Evolutionary conservation across 2,888 invertebrate genomes (phyloP).

Genomic region (Caenorhabditis sulstoni): DNA sequence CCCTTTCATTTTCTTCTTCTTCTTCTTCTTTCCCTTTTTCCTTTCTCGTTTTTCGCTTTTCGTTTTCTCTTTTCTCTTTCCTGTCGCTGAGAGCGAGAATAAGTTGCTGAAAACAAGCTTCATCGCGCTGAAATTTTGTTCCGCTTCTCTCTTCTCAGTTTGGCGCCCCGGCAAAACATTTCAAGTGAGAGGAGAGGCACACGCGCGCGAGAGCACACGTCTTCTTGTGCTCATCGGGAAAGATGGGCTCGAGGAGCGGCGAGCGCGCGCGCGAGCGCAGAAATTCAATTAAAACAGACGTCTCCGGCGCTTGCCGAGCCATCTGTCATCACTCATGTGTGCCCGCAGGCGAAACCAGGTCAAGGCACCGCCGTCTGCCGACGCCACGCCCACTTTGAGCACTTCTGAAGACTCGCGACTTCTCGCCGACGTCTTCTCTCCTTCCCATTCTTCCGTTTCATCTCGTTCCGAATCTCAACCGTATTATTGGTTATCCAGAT

Average conservation of each 20-base stretch:
- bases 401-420: constrained; percentile 32
- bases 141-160: neutral
- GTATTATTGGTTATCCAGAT: constrained; percentile 25
- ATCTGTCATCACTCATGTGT: constrained; percentile 44
- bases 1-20: constrained; percentile 36
- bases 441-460: neutral
- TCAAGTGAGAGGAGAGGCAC: constrained; percentile 20
- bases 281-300: constrained; percentile 57
- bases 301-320: constrained; percentile 24
- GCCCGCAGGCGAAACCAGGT: constrained; percentile 48
- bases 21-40: constrained; percentile 4
- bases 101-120: too few relatives aligned
- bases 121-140: too few relatives aligned
- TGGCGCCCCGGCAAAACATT: constrained; percentile 36
- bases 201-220: constrained; percentile 32
- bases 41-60: constrained; percentile 24
- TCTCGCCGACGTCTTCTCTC: neutral
- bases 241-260: constrained; percentile 21
- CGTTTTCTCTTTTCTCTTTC: neutral
- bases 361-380: constrained; percentile 14
- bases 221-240: constrained; percentile 10
- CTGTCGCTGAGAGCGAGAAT: neutral
- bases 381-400: constrained; percentile 13
- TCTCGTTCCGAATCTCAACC: constrained; percentile 10
- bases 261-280: neutral